These are phyloP conservation scores for Pharmacophagus antenor DNA, from an alignment of 2,888 invertebrate species.

Conservation along the genomic window DNA sequence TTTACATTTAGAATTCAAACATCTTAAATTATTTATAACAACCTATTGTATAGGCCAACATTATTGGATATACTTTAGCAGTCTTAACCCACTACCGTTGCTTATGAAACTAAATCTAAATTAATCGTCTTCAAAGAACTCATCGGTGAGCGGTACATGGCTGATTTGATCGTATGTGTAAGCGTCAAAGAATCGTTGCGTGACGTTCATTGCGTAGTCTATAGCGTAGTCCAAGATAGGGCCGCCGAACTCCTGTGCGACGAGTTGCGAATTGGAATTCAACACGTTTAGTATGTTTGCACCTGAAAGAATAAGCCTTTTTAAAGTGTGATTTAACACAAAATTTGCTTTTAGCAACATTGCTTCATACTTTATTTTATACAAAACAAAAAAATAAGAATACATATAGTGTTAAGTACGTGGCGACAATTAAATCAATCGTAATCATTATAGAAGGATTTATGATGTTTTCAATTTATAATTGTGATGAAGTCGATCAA, in stretches of 20 bases:
- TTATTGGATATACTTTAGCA: not conserved
- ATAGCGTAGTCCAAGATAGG: conserved; percentile 75
- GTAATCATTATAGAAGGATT: too few species aligned
- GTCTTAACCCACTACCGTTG: not conserved
- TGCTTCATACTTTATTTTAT: too few species aligned
- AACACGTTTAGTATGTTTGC: conserved; percentile 65
- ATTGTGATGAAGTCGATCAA: too few species aligned
- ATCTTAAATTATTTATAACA: not conserved
- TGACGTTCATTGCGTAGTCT: conserved; percentile 73
- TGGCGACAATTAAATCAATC: too few species aligned
- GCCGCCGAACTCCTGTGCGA: conserved; percentile 71
- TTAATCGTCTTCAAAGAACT: conserved; percentile 63
- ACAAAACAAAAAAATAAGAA: too few species aligned
- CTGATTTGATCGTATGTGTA: conserved; percentile 72
- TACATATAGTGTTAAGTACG: too few species aligned
- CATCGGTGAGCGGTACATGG: conserved; percentile 63
- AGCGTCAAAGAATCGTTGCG: conserved; percentile 69
- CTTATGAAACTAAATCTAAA: not conserved
- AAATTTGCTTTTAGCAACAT: too few species aligned
- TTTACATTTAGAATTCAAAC: too few species aligned
- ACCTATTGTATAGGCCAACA: not conserved
- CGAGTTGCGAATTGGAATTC: conserved; percentile 67
- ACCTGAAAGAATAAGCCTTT: conserved; percentile 47
- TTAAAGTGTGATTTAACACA: too few species aligned
- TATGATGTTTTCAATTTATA: too few species aligned